A percentile compares a stretch with the other conserved stretches of the same genome.
Conservation (phyloP, 2,888 invertebrate genomes). For the Acanthacorydalis orientalis region DNA sequence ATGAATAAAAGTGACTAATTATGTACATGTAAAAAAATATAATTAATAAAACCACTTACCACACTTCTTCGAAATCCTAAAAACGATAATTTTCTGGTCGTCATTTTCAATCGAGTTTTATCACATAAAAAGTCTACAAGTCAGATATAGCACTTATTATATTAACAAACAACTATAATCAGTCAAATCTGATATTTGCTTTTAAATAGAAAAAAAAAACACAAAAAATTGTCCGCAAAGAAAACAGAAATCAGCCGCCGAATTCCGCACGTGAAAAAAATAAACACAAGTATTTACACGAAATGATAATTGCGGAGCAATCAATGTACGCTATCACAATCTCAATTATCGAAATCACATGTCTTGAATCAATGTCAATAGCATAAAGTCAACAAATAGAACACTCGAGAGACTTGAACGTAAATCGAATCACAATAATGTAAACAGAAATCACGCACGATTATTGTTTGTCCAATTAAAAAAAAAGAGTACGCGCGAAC, state of each 20-base stretch:
- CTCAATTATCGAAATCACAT: background rate
- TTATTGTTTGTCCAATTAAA: too few relatives aligned
- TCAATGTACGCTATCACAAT: too few relatives aligned
- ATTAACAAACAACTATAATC: background rate
- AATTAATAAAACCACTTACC: slow-evolving; percentile 1
- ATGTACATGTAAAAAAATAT: background rate
- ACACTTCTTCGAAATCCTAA: slow-evolving; percentile 3
- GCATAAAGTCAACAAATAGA: background rate
- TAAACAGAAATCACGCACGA: background rate
- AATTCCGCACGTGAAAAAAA: too few relatives aligned
- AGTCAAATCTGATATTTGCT: background rate
- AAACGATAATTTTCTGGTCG: slow-evolving; percentile 3
- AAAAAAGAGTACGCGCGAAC: too few relatives aligned
- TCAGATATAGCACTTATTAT: background rate
- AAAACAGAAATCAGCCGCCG: too few relatives aligned
- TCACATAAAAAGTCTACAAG: too few relatives aligned
- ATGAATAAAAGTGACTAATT: too few relatives aligned
- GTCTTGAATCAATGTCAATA: background rate
- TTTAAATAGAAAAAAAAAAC: too few relatives aligned
- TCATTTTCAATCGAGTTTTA: background rate
- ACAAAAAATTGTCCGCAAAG: too few relatives aligned
- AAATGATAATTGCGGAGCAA: too few relatives aligned
- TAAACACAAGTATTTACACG: too few relatives aligned
- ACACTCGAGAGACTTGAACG: background rate
- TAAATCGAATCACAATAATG: background rate